phyloP scores from a whole-genome alignment of 2,797 vertebrate species.

The Eleutherodactylus coqui region DNA sequence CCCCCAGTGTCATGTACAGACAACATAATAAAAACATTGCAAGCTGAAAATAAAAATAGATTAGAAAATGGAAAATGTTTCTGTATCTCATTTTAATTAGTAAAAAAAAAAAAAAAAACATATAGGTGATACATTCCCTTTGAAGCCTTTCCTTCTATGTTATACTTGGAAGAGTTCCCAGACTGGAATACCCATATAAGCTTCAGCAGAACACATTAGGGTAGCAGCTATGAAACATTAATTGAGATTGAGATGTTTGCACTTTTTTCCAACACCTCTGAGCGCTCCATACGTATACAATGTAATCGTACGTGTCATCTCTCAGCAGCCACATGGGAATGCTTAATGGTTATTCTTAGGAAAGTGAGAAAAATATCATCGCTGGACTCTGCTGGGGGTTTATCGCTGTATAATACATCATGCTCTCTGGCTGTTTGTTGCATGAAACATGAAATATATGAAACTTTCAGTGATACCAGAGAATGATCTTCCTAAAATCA shows the following conservation, averaged over 20 bases:
- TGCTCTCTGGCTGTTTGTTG: background rate
- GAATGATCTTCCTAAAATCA: no score
- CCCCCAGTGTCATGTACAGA: no score
- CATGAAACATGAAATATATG: background rate
- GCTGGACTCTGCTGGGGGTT: background rate
- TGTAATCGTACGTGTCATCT: background rate
- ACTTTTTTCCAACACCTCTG: background rate
- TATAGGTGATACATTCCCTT: no score
- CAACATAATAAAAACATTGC: no score
- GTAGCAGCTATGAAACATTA: conserved; percentile 13
- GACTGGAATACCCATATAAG: background rate
- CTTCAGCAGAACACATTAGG: background rate
- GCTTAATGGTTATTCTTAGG: background rate
- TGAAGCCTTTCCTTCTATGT: background rate
- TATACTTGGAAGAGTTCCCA: background rate
- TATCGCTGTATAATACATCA: background rate
- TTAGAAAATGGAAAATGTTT: no score
- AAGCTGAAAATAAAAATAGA: no score
- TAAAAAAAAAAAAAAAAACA: no score
- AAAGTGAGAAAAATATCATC: background rate
- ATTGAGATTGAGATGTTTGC: background rate
- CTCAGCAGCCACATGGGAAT: background rate
- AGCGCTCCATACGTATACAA: background rate
- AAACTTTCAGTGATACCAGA: no score
- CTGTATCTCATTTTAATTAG: no score